Base-by-base conservation (phyloP, 2,113 vertebrate species). In the Euleptes europaea region DNA sequence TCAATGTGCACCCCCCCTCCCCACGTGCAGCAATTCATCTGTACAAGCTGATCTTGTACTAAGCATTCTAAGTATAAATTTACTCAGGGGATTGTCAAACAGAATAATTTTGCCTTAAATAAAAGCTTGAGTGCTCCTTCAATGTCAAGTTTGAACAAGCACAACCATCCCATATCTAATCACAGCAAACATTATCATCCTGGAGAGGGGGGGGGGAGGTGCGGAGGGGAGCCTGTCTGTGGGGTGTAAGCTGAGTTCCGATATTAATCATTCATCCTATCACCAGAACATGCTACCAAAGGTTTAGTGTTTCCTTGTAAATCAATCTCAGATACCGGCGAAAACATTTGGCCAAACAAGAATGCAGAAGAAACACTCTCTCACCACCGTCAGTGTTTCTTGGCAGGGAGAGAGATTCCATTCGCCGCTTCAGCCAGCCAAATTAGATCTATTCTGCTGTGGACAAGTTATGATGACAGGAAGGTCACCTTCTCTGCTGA, bases 401-500 rank as follows among this genome's bases (percentile, higher is more conserved):
- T 80, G 75, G 70, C 10, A 6, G 31, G 0, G 1, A n/a, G 88
- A 21, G 63, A 57, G 35, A 60, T 86, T 66, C n/a, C 28, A 57
- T 2, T 31, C 44, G 19, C 72, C 12, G 28, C 66, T 86, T 42
- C 86, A 73, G 81, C 54, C 17, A 73, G 10, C 2, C 79, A 85
- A 40, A 87, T n/a, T 26, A 86, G 82, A 89, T 51, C 60, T 78
- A 1, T 83, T 35, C 65, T 73, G 78, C 84, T 0, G 1, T 28
- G 75, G 89, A 60, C 35, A 31, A 80, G 75, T 9, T 74, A 72
- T 44, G 38, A 40, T 73, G 89, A 78, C 9, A 31, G 7, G 2
- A 80, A 82, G 33, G 72, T 84, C 91, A 88, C 75, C 82, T 89
- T 87, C 2, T 0, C 42, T 84, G 51, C 35, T 70, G 87, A 44